These are phyloP conservation scores for Nothocercus nigrocapillus DNA, from an alignment of 2,113 vertebrate species.

Conservation along the genomic window DNA sequence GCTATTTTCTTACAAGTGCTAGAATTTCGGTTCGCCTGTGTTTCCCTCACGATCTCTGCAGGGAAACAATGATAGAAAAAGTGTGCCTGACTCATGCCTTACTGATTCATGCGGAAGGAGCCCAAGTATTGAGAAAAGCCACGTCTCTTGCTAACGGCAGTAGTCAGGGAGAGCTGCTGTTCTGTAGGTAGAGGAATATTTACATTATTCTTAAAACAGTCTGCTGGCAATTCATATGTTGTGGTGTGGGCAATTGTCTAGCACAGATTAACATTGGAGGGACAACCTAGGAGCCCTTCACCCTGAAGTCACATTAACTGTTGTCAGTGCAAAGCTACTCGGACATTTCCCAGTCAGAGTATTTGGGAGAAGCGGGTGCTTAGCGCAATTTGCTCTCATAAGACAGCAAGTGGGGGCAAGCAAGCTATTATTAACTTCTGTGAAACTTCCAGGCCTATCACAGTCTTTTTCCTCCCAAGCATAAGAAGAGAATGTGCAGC, in stretches of 20 bases:
- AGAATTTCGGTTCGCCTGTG: neutral
- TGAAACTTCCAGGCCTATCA: neutral
- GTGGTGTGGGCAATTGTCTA: fast-evolving
- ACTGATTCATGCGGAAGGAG: neutral
- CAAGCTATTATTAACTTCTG: neutral
- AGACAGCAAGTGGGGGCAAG: neutral
- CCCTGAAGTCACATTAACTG: neutral
- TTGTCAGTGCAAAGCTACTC: neutral
- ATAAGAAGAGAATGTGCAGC: neutral
- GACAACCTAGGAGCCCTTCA: neutral
- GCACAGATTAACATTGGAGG: neutral
- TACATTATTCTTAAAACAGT: neutral
- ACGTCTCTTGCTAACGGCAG: neutral
- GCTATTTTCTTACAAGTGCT: neutral
- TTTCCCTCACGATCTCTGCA: neutral
- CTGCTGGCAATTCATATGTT: neutral
- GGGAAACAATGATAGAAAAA: neutral
- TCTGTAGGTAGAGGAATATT: neutral
- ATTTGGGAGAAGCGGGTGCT: neutral
- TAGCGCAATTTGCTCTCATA: neutral
- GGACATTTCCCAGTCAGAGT: neutral
- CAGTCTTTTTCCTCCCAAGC: neutral
- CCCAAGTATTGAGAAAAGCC: neutral
- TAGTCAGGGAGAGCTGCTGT: neutral
- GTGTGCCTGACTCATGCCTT: constrained; percentile 6